A percentile compares a stretch with the other conserved stretches of the same genome.
Conservation (phyloP, 2,113 vertebrate genomes). For the Coptodon rendalli region DNA sequence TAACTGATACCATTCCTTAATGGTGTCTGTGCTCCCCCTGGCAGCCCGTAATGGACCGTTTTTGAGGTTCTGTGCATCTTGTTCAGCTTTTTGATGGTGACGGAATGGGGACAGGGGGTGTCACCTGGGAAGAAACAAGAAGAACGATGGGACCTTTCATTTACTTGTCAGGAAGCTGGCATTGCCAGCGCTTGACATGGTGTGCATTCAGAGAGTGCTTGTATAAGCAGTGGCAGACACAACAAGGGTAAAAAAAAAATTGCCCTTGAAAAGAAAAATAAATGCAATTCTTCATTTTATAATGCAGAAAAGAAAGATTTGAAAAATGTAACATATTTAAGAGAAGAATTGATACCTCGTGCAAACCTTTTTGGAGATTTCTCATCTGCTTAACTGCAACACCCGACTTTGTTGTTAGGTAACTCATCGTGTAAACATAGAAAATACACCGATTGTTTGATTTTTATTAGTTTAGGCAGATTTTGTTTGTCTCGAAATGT, state of each 20-base stretch:
- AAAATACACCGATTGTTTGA: not conserved
- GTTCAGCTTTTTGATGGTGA: conserved; percentile 70
- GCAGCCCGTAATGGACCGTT: conserved; percentile 71
- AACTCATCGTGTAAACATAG: not conserved
- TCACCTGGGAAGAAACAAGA: conserved; percentile 71
- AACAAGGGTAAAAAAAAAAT: conserved; percentile 19
- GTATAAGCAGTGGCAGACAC: conserved; percentile 35
- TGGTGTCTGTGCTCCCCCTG: conserved; percentile 66
- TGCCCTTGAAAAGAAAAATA: conserved; percentile 30
- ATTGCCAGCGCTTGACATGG: conserved; percentile 57
- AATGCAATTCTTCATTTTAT: conserved; percentile 23
- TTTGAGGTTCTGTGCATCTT: conserved; percentile 65
- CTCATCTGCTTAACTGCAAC: not conserved
- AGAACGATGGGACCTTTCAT: conserved; percentile 66
- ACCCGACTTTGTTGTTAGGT: not conserved
- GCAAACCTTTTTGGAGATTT: not conserved
- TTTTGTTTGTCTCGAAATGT: not conserved
- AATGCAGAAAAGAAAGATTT: not conserved
- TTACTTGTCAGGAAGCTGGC: conserved; percentile 65
- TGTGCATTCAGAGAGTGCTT: conserved; percentile 47
- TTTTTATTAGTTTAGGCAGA: not conserved
- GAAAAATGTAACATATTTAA: not conserved
- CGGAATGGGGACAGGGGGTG: conserved; percentile 72
- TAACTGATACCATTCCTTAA: conserved; percentile 72
- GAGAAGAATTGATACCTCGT: not conserved